Conservation (phyloP, 2,113 vertebrate species). For the Bostrychus sinensis region DNA sequence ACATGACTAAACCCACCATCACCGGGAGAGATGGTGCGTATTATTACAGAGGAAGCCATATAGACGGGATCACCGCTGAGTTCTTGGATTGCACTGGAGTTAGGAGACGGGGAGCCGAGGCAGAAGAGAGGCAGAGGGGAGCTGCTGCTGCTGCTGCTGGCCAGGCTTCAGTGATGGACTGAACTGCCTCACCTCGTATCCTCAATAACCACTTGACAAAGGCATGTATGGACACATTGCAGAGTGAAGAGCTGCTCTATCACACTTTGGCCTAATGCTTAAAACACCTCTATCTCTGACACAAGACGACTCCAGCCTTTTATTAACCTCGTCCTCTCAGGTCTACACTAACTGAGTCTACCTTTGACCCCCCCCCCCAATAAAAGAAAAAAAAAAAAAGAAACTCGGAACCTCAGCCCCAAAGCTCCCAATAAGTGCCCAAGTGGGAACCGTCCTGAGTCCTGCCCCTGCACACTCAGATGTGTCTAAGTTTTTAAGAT, state of each 20-base stretch:
- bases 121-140: constrained; percentile 58
- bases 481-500: constrained; percentile 58
- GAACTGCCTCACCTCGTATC: constrained; percentile 37
- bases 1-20: constrained; percentile 66
- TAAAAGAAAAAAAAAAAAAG: constrained; percentile 40
- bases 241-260: constrained; percentile 9
- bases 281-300: constrained; percentile 3
- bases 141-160: constrained; percentile 44
- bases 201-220: constrained; percentile 22
- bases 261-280: constrained; percentile 12
- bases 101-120: constrained; percentile 55
- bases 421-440: constrained; percentile 54
- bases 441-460: constrained; percentile 31
- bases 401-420: constrained; percentile 52
- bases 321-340: constrained; percentile 49
- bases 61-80: constrained; percentile 50
- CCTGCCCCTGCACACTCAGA: constrained; percentile 46
- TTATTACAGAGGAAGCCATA: constrained; percentile 67
- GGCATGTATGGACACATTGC: constrained; percentile 45
- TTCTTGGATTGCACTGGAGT: constrained; percentile 64
- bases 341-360: constrained; percentile 65
- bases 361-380: constrained; percentile 42
- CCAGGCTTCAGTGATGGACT: constrained; percentile 64
- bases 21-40: constrained; percentile 48
- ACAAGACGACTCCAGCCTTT: constrained; percentile 1